Evolutionary conservation across 1,140 invertebrate species (phyloP).

Genomic region (Drosophila mayri): DNA sequence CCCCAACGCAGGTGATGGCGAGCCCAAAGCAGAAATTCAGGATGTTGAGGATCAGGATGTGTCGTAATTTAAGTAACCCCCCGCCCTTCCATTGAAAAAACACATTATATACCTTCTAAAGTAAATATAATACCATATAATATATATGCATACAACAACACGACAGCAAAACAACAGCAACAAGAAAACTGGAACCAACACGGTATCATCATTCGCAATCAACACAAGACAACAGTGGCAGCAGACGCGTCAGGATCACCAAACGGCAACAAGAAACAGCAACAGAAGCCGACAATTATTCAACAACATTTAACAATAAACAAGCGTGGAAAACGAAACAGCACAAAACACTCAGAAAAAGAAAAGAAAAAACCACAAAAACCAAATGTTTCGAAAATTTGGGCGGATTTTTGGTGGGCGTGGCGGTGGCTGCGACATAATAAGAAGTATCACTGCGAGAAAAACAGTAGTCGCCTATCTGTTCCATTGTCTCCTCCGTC

Average conservation of each 20-base stretch:
- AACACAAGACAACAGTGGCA: conserved; percentile 38
- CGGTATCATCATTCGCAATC: conserved; percentile 34
- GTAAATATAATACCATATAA: conserved; percentile 84
- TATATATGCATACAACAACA: conserved; percentile 81
- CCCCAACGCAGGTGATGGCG: conserved; percentile 90
- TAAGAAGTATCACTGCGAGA: neutral
- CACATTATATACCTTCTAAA: conserved; percentile 81
- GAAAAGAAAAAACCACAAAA: conserved; percentile 13
- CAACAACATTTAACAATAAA: conserved; percentile 33
- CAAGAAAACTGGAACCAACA: conserved; percentile 23
- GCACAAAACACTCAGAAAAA: conserved; percentile 29
- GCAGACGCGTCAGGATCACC: conserved; percentile 21
- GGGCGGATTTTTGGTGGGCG: conserved; percentile 34
- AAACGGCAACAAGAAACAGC: conserved; percentile 23
- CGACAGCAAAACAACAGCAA: conserved; percentile 36
- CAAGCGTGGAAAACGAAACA: conserved; percentile 29
- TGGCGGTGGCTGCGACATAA: conserved; percentile 25
- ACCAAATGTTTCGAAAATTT: conserved; percentile 35
- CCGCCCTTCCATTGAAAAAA: conserved; percentile 82
- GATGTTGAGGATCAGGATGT: conserved; percentile 97
- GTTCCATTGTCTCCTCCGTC: conserved; percentile 9
- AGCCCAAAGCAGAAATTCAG: conserved; percentile 94
- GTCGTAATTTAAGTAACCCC: conserved; percentile 90
- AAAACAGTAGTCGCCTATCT: conserved; percentile 10
- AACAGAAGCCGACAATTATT: conserved; percentile 21